These are phyloP conservation scores for Luffia ferchaultella DNA, from an alignment of 2,888 invertebrate species.

Conservation along the genomic window DNA sequence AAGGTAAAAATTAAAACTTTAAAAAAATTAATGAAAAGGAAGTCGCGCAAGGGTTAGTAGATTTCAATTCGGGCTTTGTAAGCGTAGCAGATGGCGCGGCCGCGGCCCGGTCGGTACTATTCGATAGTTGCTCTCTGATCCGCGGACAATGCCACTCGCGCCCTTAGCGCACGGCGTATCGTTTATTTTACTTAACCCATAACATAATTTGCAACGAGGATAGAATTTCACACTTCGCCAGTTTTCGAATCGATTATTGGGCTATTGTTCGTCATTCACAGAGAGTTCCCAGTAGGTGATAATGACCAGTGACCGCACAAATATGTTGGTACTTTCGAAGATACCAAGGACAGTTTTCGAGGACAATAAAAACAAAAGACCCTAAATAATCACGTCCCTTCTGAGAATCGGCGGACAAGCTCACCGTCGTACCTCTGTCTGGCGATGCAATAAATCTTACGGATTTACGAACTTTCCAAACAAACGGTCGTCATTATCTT, in stretches of 20 bases:
- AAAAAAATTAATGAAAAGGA: slow-evolving; percentile 50
- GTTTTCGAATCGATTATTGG: not conserved
- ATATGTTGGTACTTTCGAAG: not conserved
- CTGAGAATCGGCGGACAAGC: not conserved
- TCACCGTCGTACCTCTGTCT: too few relatives aligned
- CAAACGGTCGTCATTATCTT: not conserved
- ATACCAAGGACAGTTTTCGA: not conserved
- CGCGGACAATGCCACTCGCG: slow-evolving; percentile 28
- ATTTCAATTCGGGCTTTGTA: slow-evolving; percentile 38
- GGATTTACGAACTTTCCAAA: not conserved
- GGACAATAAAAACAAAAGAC: not conserved
- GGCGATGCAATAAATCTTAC: not conserved
- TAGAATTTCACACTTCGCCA: not conserved
- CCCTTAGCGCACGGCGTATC: slow-evolving; percentile 4
- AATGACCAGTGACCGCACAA: not conserved
- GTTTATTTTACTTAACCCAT: slow-evolving; percentile 22
- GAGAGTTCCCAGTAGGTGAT: not conserved
- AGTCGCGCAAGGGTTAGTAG: slow-evolving; percentile 53
- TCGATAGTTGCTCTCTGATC: slow-evolving; percentile 47
- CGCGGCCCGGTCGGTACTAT: slow-evolving; percentile 24
- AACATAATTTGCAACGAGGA: not conserved
- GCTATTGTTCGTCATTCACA: not conserved
- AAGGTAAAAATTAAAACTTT: slow-evolving; percentile 39
- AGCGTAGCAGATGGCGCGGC: slow-evolving; percentile 35
- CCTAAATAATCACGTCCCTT: not conserved